Evolutionary conservation across 2,888 invertebrate genomes (phyloP), one percentile per base, ranked within the genome.

Genomic region (Drosophila melanosoma): DNA sequence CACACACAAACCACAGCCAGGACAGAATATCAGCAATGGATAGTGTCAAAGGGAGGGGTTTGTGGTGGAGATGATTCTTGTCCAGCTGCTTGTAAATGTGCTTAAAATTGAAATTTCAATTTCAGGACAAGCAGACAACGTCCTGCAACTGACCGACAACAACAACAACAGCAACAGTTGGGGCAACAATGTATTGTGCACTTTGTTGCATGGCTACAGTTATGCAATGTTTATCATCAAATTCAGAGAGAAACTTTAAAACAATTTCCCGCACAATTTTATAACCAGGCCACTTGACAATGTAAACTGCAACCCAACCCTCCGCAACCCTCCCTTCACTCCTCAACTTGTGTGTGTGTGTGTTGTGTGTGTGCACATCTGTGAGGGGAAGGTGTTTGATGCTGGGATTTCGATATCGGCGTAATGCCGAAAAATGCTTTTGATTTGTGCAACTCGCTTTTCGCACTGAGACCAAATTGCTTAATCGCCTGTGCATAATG

Each of bases 401-500:
- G 26, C 11, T n/a, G 29, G 26, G 49, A 23, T 29, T 51, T 12
- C n/a, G 45, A 45, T 45, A 56, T 56, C 56, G 20, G 33, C 74
- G 78, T 77, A 81, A 78, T 72, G 74, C 69, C 65, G 64, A 62
- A 64, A 81, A 77, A 69, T 76, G 79, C 79, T 81, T 81, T 82
- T 82, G 81, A 81, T 81, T 81, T 81, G 80, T 76, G 73, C 62
- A 69, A 62, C 68, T 66, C 77, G 67, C 63, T 56, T 56, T 60
- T 52, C 29, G 33, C 66, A 38, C 36, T 29, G 42, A 61, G 53
- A 60, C 67, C 62, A 76, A 82, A 84, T 84, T 84, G 83, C 81
- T 84, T 84, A 84, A 84, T 84, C 82, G 83, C 62, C 81, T 79
- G 84, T 81, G 74, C 75, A 81, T 84, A 84, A 84, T 84, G 82